Evolutionary conservation across 2,888 invertebrate species (phyloP).

Genomic region (Xanthia icteritia): DNA sequence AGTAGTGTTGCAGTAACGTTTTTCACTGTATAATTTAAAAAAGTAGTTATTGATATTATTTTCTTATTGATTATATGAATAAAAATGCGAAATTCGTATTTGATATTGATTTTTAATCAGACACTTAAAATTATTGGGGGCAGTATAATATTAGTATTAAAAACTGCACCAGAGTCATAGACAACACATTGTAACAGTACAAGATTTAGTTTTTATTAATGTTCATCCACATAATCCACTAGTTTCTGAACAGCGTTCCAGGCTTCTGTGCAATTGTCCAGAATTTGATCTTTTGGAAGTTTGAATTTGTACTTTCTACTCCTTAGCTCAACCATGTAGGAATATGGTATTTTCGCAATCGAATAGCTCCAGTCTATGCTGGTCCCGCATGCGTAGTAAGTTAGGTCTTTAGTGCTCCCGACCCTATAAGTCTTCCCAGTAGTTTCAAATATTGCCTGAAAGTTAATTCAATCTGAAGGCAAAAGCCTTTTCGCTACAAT

Average conservation of each 20-base stretch:
- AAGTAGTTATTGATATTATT: constrained; percentile 3
- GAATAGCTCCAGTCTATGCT: constrained; percentile 87
- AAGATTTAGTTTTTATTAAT: constrained; percentile 47
- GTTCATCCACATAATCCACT: constrained; percentile 81
- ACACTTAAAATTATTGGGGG: constrained; percentile 31
- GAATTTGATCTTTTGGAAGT: constrained; percentile 83
- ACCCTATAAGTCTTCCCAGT: constrained; percentile 85
- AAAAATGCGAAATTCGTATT: constrained; percentile 23
- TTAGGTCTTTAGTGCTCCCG: constrained; percentile 85
- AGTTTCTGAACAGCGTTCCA: constrained; percentile 81
- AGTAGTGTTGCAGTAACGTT: constrained; percentile 30
- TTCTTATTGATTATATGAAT: constrained; percentile 19
- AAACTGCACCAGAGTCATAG: constrained; percentile 6
- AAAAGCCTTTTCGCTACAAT: constrained; percentile 8
- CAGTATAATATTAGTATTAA: constrained; percentile 1
- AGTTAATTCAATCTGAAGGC: constrained; percentile 35
- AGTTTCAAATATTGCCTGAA: constrained; percentile 84
- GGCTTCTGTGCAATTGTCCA: constrained; percentile 81
- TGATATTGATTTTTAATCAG: constrained; percentile 33
- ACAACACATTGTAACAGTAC: constrained; percentile 22
- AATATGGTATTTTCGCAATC: constrained; percentile 85
- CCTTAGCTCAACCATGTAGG: constrained; percentile 85
- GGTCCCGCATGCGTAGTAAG: constrained; percentile 86
- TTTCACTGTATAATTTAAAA: neutral
- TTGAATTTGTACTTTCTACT: constrained; percentile 82